Evolutionary conservation across 2,888 invertebrate species (phyloP), one percentile per base, ranked within the genome.

Genomic region (Bombyx huttoni): DNA sequence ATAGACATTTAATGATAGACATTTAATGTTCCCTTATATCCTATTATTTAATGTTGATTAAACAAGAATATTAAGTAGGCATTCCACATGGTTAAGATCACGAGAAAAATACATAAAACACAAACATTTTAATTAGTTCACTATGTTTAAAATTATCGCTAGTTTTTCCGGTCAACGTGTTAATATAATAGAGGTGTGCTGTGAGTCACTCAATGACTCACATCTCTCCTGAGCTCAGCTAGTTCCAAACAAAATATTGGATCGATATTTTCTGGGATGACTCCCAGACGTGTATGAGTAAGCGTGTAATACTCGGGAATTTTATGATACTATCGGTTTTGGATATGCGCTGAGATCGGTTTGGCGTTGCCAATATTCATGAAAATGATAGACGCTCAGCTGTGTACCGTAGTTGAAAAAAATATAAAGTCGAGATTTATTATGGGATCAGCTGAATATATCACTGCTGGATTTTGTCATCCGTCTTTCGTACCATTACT

Each of bases 231-330:
- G 52, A 52, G 53, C 62, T 57, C 63, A 64, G 67, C 70, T 68
- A 65, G 67, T 56, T 66, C 63, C 61, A 61, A 64, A 54, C 61
- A 56, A 64, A 67, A 67, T 68, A 68, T 69, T 64, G 61, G 56
- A 64, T 65, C 63, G 62, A 59, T 64, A 58, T 64, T 60, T 67
- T 70, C 57, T 48, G 61, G 61, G 67, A 70, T 68, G 61, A 63
- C 56, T 69, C 62, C 60, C 68, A 67, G 69, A 67, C 65, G 53
- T 33, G 46, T 49, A 57, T 71, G 70, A 73, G 60, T 73, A 62
- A 71, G 60, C 59, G 53, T 50, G 46, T 34, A 49, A 49, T 40
- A 40, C 40, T 40, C 40, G 45, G 45, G 34, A 34, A 48, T 50
- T 52, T 50, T 51, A 51, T 34, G 50, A 51, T 51, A 51, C 13